phyloP scores from a whole-genome alignment of 2,113 vertebrate species.

The Vireo altiloquus region DNA sequence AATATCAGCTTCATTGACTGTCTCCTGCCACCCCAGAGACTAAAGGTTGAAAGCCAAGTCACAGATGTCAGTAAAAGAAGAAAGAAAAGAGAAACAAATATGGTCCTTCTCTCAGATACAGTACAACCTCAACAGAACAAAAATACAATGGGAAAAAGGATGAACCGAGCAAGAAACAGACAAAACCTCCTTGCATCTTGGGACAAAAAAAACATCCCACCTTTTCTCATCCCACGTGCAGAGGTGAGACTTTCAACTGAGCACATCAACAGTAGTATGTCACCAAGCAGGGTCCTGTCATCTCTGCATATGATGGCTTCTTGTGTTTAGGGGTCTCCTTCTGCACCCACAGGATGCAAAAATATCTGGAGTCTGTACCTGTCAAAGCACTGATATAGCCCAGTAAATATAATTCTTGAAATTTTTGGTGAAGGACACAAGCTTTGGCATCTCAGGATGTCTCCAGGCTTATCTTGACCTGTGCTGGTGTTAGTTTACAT shows the following conservation, averaged over 20 bases:
- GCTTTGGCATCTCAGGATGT: neutral
- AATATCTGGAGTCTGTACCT: neutral
- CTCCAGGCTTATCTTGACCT: neutral
- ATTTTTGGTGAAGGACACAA: neutral
- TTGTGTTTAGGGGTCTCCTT: neutral
- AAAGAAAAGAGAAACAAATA: neutral
- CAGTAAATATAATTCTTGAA: neutral
- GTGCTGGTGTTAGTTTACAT: neutral
- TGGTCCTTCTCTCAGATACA: neutral
- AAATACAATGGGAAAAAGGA: accelerated
- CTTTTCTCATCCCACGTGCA: neutral
- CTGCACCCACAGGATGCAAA: neutral
- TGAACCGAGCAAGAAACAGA: accelerated
- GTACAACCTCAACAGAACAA: neutral
- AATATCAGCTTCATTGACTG: neutral
- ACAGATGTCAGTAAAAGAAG: neutral
- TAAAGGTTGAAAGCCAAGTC: neutral
- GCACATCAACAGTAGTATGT: neutral
- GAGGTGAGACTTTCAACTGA: neutral
- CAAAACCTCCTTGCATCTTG: neutral
- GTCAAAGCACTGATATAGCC: neutral
- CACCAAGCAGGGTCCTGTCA: neutral
- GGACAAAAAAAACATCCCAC: neutral
- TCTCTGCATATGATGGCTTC: accelerated
- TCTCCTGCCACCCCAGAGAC: neutral